Conservation (phyloP, 2,888 invertebrate genomes). For the Euspilapteryx auroguttella region DNA sequence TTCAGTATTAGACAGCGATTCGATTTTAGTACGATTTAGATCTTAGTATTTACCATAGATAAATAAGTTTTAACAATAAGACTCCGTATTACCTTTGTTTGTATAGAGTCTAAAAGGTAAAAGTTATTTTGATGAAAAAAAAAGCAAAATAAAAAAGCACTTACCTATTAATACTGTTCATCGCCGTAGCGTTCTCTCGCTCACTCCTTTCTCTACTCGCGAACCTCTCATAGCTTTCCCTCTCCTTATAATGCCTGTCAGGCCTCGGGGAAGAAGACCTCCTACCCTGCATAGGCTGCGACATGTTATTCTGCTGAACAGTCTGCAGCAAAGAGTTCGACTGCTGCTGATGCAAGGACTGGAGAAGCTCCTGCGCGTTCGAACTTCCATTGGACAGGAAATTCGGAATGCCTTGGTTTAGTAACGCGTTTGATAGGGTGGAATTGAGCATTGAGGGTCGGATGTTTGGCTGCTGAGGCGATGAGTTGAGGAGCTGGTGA, state of each 20-base stretch:
- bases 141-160: constrained; percentile 11
- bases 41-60: too few species aligned
- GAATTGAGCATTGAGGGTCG: constrained; percentile 60
- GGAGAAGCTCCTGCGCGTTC: constrained; percentile 73
- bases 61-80: too few species aligned
- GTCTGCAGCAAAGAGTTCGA: constrained; percentile 52
- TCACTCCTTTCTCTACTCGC: constrained; percentile 53
- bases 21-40: too few species aligned
- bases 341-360: constrained; percentile 71
- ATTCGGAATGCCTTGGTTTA: constrained; percentile 73
- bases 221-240: constrained; percentile 46
- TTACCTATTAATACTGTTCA: constrained; percentile 70
- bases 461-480: constrained; percentile 54
- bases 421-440: constrained; percentile 66
- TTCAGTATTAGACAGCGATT: too few species aligned
- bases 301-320: constrained; percentile 40
- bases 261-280: constrained; percentile 47
- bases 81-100: too few species aligned
- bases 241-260: constrained; percentile 50
- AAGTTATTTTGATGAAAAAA: too few species aligned
- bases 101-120: too few species aligned
- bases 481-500: constrained; percentile 66
- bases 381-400: constrained; percentile 70
- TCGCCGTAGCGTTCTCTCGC: constrained; percentile 56
- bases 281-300: constrained; percentile 51